Percentiles rank a stretch among this genome's conserved stretches.
Conservation (phyloP, 2,113 vertebrate species). For the Xenus cinereus region DNA sequence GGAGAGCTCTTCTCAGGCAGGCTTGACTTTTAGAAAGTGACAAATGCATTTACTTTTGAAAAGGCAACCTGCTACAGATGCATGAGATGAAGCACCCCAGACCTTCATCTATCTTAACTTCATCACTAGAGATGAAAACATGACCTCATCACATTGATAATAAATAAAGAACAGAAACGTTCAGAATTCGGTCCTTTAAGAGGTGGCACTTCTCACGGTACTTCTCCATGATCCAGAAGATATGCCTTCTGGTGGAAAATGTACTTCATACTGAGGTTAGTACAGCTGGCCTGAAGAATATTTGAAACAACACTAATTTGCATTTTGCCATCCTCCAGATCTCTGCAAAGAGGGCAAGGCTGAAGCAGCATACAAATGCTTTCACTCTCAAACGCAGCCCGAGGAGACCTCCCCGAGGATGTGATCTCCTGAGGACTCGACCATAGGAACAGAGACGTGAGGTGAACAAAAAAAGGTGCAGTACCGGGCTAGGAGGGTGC, state of each 20-base stretch:
- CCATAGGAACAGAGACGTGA: neutral
- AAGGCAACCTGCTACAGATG: conserved; percentile 30
- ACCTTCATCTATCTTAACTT: neutral
- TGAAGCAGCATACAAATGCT: neutral
- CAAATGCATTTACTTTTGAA: neutral
- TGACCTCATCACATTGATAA: neutral
- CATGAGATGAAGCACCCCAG: neutral
- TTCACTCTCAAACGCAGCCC: neutral
- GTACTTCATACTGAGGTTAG: neutral
- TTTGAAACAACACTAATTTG: neutral
- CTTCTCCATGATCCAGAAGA: neutral
- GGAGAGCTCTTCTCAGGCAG: conserved; percentile 60
- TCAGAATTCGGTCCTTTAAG: neutral
- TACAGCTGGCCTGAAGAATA: neutral
- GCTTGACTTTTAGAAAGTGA: conserved; percentile 59
- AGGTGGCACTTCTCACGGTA: neutral
- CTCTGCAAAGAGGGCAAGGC: neutral
- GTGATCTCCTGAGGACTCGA: neutral
- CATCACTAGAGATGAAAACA: neutral
- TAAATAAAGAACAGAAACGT: neutral
- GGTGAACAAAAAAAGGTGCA: neutral
- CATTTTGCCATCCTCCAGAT: neutral
- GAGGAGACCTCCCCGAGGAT: accelerated
- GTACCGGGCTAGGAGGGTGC: neutral
- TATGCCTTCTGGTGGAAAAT: neutral